phyloP scores from a whole-genome alignment of 2,888 invertebrate genomes.

The Heliconius ismenius region DNA sequence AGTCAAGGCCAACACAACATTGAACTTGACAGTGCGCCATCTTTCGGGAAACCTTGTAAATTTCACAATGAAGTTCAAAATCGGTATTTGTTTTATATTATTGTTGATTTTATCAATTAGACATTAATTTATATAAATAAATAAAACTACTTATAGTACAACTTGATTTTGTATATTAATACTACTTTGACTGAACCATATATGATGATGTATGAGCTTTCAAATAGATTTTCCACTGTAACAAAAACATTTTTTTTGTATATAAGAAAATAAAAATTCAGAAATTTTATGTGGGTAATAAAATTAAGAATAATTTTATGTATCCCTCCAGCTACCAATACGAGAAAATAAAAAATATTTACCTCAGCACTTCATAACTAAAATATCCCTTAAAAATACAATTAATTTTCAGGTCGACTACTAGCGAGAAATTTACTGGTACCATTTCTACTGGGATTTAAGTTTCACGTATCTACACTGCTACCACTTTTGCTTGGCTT shows the following conservation, averaged over 20 bases:
- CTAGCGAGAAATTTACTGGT: constrained; percentile 87
- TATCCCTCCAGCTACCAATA: no score
- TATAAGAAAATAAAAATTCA: neutral
- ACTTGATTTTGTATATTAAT: no score
- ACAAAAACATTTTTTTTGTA: no score
- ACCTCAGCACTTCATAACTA: neutral
- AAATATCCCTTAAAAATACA: neutral
- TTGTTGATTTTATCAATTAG: neutral
- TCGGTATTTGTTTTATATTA: neutral
- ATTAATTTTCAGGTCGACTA: constrained; percentile 84
- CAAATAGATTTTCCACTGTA: no score
- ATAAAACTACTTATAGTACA: neutral
- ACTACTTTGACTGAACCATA: no score
- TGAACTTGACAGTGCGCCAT: constrained; percentile 61
- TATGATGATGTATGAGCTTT: no score
- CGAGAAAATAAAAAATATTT: neutral
- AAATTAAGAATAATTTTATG: no score
- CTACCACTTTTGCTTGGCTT: constrained; percentile 87
- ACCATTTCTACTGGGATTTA: constrained; percentile 89
- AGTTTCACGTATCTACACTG: constrained; percentile 89
- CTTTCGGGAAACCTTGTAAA: constrained; percentile 49
- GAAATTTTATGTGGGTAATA: no score
- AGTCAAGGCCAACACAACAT: constrained; percentile 48
- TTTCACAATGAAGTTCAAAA: constrained; percentile 18
- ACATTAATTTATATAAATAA: no score